Evolutionary conservation across 1,140 invertebrate species (phyloP), one percentile per base, ranked within the genome.

Genomic region (Drosophila tropicalis): DNA sequence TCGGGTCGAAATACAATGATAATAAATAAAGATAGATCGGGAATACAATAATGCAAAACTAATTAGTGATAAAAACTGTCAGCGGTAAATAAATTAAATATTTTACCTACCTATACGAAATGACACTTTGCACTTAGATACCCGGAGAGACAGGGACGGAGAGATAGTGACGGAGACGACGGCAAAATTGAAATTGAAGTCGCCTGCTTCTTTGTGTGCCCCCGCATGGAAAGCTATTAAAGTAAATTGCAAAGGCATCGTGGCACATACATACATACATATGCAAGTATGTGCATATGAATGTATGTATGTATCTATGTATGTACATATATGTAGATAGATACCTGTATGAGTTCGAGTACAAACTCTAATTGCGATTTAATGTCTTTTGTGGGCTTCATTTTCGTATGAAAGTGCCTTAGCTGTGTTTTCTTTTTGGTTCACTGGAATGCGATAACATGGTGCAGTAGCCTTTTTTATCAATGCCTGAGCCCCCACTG

Each of bases 31-130:
- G 72, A 76, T 83, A 83, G 62, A 87, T 79, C 79, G 68, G 51
- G 34, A 82, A 71, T 76, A 86, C 82, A 71, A 71, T 61, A 86
- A 87, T 86, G 79, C 87, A 72, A 51, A 87, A 86, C 83, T 86
- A 87, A 87, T 87, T 87, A 87, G 79, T 67, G 83, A 87, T 87
- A 87, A 83, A 87, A 71, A 76, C 80, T 82, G 79, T 74, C 81
- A 80, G 58, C 62, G 66, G 83, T 76, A 87, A 87, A 87, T 87
- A 87, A 83, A 87, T 87, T 87, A 72, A 87, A 86, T 83, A 85
- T 78, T 78, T 67, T 72, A 77, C 62, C 58, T 56, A 47, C 62
- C 58, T 55, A 81, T 72, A 62, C 72, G 44, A 58, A 70, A 61
- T 58, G 47, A 65, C 65, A 69, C 64, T 65, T 63, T 62, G 63